Conservation (phyloP, 64 coral and sea anemone species). For the Trachythela sp. region DNA sequence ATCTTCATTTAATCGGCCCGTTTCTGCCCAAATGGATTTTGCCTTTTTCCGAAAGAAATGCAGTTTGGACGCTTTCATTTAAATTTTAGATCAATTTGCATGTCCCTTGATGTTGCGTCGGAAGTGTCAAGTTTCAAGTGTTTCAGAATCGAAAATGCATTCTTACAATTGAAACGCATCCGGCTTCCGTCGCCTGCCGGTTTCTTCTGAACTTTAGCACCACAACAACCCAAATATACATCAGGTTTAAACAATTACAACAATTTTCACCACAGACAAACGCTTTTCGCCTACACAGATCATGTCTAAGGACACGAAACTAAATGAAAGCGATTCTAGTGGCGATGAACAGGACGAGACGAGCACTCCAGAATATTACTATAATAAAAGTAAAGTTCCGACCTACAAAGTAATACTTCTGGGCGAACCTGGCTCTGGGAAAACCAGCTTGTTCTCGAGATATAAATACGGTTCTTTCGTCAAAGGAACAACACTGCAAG, state of each 20-base stretch:
- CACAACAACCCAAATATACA: not conserved
- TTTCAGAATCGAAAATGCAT: not conserved
- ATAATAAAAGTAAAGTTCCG: constrained; percentile 44
- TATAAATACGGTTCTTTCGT: constrained; percentile 69
- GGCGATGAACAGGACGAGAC: not conserved
- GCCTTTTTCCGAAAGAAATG: too few species aligned
- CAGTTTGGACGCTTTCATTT: too few species aligned
- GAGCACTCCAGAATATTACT: not conserved
- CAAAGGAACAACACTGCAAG: not conserved
- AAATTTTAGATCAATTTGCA: too few species aligned
- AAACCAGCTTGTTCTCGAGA: constrained; percentile 76
- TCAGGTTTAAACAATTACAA: not conserved
- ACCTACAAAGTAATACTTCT: constrained; percentile 86
- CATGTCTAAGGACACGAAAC: not conserved
- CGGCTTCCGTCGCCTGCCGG: not conserved
- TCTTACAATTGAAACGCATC: not conserved
- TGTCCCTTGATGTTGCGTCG: not conserved
- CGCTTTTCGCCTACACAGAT: too few species aligned
- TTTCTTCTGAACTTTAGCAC: not conserved
- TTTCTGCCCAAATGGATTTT: too few species aligned
- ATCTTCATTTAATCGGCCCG: too few species aligned
- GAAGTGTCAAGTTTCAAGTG: not conserved
- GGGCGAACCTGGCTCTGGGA: constrained; percentile 89
- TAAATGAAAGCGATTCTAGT: not conserved
- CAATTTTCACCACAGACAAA: not conserved